A percentile compares a stretch with the other conserved stretches of the same genome.
These are phyloP conservation scores for Perca flavescens DNA, from an alignment of 2,113 vertebrate genomes.

Conservation along the genomic window DNA sequence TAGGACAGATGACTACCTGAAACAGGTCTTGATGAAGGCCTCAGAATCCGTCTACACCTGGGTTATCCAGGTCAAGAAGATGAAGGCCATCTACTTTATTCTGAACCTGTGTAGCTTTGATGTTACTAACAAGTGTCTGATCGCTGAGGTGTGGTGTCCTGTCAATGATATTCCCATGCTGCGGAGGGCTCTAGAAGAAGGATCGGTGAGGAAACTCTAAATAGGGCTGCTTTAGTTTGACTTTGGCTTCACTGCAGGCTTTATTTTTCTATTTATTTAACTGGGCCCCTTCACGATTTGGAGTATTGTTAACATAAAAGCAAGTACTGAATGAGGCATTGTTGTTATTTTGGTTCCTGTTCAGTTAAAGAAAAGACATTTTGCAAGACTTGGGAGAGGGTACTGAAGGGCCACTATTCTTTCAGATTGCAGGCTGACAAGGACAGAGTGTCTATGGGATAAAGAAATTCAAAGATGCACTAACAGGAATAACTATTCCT, in stretches of 20 bases:
- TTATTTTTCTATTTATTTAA: slow-evolving; percentile 20
- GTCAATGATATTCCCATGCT: slow-evolving; percentile 88
- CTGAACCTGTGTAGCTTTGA: slow-evolving; percentile 98
- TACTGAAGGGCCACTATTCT: slow-evolving; percentile 16
- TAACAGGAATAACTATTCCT: background rate
- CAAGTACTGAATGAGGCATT: background rate
- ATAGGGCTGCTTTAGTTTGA: background rate
- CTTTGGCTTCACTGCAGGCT: background rate
- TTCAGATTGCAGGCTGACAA: background rate
- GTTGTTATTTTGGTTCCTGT: slow-evolving; percentile 5
- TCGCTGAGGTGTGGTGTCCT: slow-evolving; percentile 98
- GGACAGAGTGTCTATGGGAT: background rate
- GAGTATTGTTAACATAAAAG: slow-evolving; percentile 5
- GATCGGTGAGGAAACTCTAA: slow-evolving; percentile 88
- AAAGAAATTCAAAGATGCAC: background rate
- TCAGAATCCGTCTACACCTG: slow-evolving; percentile 92
- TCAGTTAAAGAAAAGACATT: background rate
- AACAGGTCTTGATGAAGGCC: slow-evolving; percentile 93
- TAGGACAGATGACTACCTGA: slow-evolving; percentile 95
- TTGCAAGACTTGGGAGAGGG: background rate
- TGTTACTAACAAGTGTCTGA: slow-evolving; percentile 98
- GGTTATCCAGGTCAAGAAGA: slow-evolving; percentile 95
- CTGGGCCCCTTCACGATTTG: background rate
- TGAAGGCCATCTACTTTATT: slow-evolving; percentile 98
- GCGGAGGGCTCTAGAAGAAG: slow-evolving; percentile 90